phyloP scores from a whole-genome alignment of 2,113 vertebrate genomes.

The Cettia cetti region DNA sequence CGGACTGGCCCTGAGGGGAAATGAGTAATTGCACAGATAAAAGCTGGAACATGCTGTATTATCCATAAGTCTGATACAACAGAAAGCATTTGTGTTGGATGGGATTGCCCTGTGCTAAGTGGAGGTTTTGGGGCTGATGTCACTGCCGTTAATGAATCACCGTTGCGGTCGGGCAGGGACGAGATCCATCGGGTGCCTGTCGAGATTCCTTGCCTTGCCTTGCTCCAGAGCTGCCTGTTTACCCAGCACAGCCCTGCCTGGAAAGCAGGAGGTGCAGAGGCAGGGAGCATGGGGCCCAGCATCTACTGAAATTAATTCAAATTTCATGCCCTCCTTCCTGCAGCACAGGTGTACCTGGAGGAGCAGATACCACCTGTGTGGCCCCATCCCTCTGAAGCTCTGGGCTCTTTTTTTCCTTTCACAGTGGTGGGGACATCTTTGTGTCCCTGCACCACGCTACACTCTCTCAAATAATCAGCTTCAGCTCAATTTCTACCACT shows the following conservation, averaged over 20 bases:
- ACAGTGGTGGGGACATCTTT: background rate
- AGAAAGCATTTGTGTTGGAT: slow-evolving; percentile 65
- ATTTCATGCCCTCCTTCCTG: background rate
- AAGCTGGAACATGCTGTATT: slow-evolving; percentile 65
- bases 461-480: background rate
- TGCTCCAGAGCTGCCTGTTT: background rate
- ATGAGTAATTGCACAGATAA: slow-evolving; percentile 69
- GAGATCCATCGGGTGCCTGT: background rate
- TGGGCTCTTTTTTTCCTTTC: background rate
- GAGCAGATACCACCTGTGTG: background rate
- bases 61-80: slow-evolving; percentile 62
- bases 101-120: slow-evolving; percentile 17
- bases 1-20: slow-evolving; percentile 38
- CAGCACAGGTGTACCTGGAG: background rate
- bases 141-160: slow-evolving; percentile 49
- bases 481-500: background rate
- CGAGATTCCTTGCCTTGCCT: background rate
- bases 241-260: background rate
- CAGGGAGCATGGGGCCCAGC: background rate
- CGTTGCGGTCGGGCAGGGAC: background rate
- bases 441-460: rapidly evolving
- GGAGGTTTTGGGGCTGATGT: slow-evolving; percentile 60
- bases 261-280: background rate
- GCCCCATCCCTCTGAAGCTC: background rate
- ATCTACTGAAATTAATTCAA: background rate